Evolutionary conservation across 2,888 invertebrate genomes (phyloP).

Genomic region (Rhorus exstirpatorius): DNA sequence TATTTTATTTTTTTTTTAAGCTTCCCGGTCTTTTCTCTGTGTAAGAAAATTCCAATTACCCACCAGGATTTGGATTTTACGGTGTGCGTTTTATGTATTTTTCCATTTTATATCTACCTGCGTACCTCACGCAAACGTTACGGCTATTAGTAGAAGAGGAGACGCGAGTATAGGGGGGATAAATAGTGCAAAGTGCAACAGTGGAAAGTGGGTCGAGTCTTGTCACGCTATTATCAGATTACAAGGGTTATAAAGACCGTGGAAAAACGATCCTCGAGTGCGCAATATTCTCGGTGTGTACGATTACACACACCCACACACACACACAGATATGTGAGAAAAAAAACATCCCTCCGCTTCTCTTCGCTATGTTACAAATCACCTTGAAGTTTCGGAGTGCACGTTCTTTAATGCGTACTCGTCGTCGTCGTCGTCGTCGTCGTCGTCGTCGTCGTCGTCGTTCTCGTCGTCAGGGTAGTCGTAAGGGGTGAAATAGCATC

Average conservation of each 20-base stretch:
- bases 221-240: constrained; percentile 74
- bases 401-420: constrained; percentile 66
- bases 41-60: no score
- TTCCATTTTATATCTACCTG: constrained; percentile 14
- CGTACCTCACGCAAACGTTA: not conserved
- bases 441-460: constrained; percentile 44
- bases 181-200: constrained; percentile 51
- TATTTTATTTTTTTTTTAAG: no score
- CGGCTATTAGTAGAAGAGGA: constrained; percentile 15
- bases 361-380: constrained; percentile 61
- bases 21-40: no score
- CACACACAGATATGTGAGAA: constrained; percentile 1
- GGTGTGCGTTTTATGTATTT: no score
- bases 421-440: constrained; percentile 51
- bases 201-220: constrained; percentile 71
- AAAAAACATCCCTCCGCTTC: constrained; percentile 16
- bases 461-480: constrained; percentile 35
- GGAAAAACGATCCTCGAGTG: constrained; percentile 33
- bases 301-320: constrained; percentile 7
- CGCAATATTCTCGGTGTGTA: constrained; percentile 5
- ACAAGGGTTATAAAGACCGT: constrained; percentile 67
- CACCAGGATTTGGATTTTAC: no score
- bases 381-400: constrained; percentile 69
- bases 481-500: constrained; percentile 56
- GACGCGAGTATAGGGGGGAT: constrained; percentile 36